A percentile compares a stretch with the other conserved stretches of the same genome.
phyloP scores from a whole-genome alignment of 2,113 vertebrate genomes.

The Phycodurus eques region DNA sequence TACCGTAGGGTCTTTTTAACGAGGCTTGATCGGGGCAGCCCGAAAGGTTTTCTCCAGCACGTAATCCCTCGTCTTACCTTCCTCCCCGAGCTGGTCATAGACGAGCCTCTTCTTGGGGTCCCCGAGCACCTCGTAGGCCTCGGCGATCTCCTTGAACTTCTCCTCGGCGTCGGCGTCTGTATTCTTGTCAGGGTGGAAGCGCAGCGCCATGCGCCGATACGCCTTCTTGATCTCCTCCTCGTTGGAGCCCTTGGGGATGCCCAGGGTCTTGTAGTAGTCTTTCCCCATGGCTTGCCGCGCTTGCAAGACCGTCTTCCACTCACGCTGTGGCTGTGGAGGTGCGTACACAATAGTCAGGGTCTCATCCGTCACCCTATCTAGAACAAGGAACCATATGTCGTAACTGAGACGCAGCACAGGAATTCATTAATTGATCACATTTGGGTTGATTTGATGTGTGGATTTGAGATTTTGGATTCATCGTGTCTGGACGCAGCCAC shows the following conservation, averaged over 20 bases:
- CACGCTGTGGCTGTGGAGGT: conserved; percentile 39
- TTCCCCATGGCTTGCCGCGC: conserved; percentile 84
- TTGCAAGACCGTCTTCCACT: conserved; percentile 30
- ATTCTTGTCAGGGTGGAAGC: conserved; percentile 98
- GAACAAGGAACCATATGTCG: neutral
- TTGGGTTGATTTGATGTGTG: too few species aligned
- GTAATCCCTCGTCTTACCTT: conserved; percentile 75
- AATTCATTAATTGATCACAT: too few species aligned
- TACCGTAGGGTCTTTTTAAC: conserved; percentile 29
- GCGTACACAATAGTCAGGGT: neutral
- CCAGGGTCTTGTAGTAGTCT: conserved; percentile 96
- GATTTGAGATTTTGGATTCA: too few species aligned
- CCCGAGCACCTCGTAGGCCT: conserved; percentile 97
- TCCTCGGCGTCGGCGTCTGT: conserved; percentile 92
- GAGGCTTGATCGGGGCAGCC: too few species aligned
- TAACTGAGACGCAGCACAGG: neutral
- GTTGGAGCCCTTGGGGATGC: conserved; percentile 86
- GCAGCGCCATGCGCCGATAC: conserved; percentile 94
- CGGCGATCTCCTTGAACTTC: conserved; percentile 97
- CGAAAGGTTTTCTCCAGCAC: neutral
- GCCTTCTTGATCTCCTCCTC: conserved; percentile 99
- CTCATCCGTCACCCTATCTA: neutral
- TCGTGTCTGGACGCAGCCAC: too few species aligned
- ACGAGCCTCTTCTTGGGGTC: conserved; percentile 94
- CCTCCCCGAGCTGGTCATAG: conserved; percentile 96